Evolutionary conservation across 2,888 invertebrate genomes (phyloP).

Genomic region (Eilema depressum): DNA sequence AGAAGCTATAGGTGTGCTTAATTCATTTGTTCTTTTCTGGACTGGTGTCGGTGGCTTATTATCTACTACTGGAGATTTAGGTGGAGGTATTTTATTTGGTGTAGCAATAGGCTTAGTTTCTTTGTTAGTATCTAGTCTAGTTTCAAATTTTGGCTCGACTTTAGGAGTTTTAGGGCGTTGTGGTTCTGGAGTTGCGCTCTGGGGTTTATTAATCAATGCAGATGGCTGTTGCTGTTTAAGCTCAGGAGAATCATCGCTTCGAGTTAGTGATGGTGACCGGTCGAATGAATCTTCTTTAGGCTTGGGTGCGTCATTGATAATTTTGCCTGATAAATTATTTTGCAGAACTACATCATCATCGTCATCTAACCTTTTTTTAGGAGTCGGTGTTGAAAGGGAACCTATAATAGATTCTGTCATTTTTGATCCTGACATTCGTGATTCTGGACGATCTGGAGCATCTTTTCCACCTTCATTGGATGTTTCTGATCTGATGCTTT

Average conservation of each 20-base stretch:
- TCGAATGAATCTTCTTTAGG: constrained; percentile 75
- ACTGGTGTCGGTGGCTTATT: constrained; percentile 63
- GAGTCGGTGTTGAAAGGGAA: constrained; percentile 66
- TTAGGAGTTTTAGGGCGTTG: constrained; percentile 79
- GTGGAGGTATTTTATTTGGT: constrained; percentile 61
- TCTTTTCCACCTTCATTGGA: constrained; percentile 69
- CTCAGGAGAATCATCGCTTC: constrained; percentile 84
- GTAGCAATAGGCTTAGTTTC: constrained; percentile 58
- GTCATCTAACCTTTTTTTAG: constrained; percentile 77
- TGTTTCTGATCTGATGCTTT: constrained; percentile 75
- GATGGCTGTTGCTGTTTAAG: constrained; percentile 71
- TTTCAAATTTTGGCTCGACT: constrained; percentile 64
- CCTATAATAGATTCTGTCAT: constrained; percentile 85
- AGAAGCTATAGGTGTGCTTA: constrained; percentile 65
- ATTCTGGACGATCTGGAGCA: constrained; percentile 76
- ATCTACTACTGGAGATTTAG: constrained; percentile 71
- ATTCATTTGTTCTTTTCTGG: constrained; percentile 77
- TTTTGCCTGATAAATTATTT: constrained; percentile 65
- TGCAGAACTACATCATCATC: constrained; percentile 81
- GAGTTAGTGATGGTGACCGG: constrained; percentile 82
- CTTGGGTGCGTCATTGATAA: constrained; percentile 53
- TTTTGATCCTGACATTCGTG: constrained; percentile 79
- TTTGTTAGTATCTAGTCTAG: constrained; percentile 52
- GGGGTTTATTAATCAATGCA: constrained; percentile 64
- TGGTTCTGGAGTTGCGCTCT: constrained; percentile 69